These are phyloP conservation scores for Lonchura striata DNA, from an alignment of 2,113 vertebrate genomes.

Conservation along the genomic window DNA sequence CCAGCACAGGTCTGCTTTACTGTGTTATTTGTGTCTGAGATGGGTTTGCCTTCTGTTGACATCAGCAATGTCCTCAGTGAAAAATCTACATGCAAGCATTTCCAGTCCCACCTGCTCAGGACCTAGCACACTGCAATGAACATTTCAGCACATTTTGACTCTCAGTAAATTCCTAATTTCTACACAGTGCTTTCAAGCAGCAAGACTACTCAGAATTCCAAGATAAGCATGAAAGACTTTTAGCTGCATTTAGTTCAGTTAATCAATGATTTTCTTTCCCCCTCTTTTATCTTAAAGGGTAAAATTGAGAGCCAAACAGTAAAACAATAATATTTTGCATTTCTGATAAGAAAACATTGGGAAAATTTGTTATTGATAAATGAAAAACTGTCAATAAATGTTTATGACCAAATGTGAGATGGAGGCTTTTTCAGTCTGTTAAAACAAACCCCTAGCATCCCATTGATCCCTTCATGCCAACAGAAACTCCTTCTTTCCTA, in stretches of 20 bases:
- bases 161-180: not conserved
- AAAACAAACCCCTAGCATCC: not conserved
- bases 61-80: constrained; percentile 34
- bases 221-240: not conserved
- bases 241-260: not conserved
- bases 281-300: not conserved
- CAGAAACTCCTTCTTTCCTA: not conserved
- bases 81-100: not conserved
- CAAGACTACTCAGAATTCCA: not conserved
- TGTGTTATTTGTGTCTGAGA: not conserved
- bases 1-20: not conserved
- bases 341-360: not conserved
- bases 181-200: not conserved
- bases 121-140: not conserved
- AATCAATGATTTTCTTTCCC: not conserved
- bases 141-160: not conserved
- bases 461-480: not conserved
- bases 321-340: not conserved
- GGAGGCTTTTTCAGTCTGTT: not conserved
- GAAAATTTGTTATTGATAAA: not conserved
- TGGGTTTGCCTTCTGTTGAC: not conserved
- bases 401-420: not conserved
- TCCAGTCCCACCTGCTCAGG: constrained; percentile 16
- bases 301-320: not conserved
- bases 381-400: not conserved